Conservation (phyloP, 2,888 invertebrate genomes). For the Rhingia rostrata region DNA sequence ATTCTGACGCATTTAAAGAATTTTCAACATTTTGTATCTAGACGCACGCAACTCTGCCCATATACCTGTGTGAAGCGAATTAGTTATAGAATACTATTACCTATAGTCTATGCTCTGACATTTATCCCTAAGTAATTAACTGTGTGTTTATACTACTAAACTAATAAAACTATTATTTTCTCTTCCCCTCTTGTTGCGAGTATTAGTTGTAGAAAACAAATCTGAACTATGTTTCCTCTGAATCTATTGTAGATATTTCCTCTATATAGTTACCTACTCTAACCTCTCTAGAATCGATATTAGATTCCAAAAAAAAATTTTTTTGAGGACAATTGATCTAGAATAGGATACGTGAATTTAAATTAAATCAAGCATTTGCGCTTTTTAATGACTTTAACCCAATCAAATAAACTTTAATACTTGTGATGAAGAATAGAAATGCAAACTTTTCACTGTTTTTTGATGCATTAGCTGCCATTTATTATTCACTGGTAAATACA, state of each 20-base stretch:
- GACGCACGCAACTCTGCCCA: conserved; percentile 58
- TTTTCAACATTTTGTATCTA: conserved; percentile 50
- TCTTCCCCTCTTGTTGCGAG: conserved; percentile 25
- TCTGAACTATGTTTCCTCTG: conserved; percentile 45
- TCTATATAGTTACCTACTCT: conserved; percentile 45
- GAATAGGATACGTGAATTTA: conserved; percentile 15
- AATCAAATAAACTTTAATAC: background rate
- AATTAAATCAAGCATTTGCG: background rate
- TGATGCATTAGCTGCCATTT: too few species aligned
- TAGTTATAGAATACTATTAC: conserved; percentile 34
- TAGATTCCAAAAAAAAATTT: conserved; percentile 9
- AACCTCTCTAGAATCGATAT: conserved; percentile 32
- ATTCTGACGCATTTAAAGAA: conserved; percentile 7
- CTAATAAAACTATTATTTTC: conserved; percentile 19
- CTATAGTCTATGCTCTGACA: conserved; percentile 54
- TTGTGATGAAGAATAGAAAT: too few species aligned
- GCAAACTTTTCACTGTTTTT: too few species aligned
- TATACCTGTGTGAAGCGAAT: conserved; percentile 55
- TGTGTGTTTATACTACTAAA: conserved; percentile 20
- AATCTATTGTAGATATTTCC: conserved; percentile 64
- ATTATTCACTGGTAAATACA: too few species aligned
- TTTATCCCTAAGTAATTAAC: conserved; percentile 17
- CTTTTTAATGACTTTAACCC: background rate
- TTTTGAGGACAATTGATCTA: conserved; percentile 46
- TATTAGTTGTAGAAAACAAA: conserved; percentile 48